phyloP scores from a whole-genome alignment of 1,140 invertebrate species.

The Elysia chlorotica region DNA sequence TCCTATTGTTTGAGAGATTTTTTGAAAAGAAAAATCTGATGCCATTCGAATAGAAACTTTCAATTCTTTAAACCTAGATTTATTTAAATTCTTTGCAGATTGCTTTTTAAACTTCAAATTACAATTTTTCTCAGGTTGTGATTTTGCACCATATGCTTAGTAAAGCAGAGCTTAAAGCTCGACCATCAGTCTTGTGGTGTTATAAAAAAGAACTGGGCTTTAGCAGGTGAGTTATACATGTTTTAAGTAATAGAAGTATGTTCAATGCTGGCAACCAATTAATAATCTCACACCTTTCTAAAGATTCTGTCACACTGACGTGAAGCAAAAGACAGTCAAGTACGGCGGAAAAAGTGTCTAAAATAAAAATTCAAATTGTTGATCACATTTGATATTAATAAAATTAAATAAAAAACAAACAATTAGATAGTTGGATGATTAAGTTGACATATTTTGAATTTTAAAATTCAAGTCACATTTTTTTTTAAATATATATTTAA shows the following conservation, averaged over 20 bases:
- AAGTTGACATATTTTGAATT: too few species aligned
- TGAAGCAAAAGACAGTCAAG: not conserved
- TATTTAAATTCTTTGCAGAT: not conserved
- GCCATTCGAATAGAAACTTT: not conserved
- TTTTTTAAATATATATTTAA: too few species aligned
- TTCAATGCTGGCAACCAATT: not conserved
- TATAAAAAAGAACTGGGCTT: conserved; percentile 97
- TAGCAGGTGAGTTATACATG: conserved; percentile 71
- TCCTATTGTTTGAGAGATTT: not conserved
- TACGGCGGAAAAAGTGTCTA: too few species aligned
- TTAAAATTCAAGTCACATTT: too few species aligned
- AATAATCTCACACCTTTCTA: too few species aligned
- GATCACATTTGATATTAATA: too few species aligned
- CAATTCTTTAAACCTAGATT: not conserved
- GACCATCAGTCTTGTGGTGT: conserved; percentile 94
- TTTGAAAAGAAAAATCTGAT: not conserved
- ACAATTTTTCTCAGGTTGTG: conserved; percentile 74
- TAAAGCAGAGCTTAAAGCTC: conserved; percentile 88
- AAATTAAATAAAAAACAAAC: too few species aligned
- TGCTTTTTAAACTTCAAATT: not conserved
- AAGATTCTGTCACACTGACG: too few species aligned
- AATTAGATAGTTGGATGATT: too few species aligned
- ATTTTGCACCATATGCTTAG: conserved; percentile 97
- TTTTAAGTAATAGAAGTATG: not conserved
- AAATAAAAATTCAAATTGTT: not conserved